These are phyloP conservation scores for Cyanistes caeruleus DNA, from an alignment of 2,113 vertebrate genomes.

Conservation along the genomic window DNA sequence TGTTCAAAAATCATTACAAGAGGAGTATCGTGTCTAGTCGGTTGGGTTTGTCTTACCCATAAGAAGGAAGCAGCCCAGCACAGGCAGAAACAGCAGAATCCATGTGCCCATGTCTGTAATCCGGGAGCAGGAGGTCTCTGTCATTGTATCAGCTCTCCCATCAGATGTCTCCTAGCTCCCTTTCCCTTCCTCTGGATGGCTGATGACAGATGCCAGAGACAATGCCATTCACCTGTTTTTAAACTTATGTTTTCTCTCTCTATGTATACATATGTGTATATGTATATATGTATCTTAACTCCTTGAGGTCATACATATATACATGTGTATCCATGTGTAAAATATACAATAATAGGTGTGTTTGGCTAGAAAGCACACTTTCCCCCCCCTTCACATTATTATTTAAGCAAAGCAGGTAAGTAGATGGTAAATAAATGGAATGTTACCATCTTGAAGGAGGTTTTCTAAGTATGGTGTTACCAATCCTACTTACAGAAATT, in stretches of 20 bases:
- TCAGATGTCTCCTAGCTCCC: not conserved
- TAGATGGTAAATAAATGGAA: slow-evolving; percentile 57
- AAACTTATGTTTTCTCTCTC: slow-evolving; percentile 67
- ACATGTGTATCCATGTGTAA: slow-evolving; percentile 78
- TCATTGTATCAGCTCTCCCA: not conserved
- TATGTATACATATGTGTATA: slow-evolving; percentile 82
- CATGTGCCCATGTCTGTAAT: not conserved
- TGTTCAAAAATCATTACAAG: not conserved
- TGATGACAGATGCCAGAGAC: slow-evolving; percentile 41
- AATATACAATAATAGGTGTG: slow-evolving; percentile 57
- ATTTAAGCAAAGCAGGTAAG: slow-evolving; percentile 71
- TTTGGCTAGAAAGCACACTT: slow-evolving; percentile 48
- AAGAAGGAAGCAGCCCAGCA: not conserved
- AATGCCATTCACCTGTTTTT: slow-evolving; percentile 35
- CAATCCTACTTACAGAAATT: not conserved
- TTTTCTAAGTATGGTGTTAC: slow-evolving; percentile 2
- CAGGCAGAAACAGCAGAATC: not conserved
- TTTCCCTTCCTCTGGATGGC: slow-evolving; percentile 12
- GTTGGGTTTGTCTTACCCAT: not conserved
- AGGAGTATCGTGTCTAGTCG: not conserved
- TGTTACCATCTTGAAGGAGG: slow-evolving; percentile 41
- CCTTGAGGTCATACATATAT: slow-evolving; percentile 78
- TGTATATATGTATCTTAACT: slow-evolving; percentile 82
- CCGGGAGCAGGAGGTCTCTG: not conserved
- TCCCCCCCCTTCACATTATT: not conserved